Base-by-base conservation (phyloP, 2,113 vertebrate genomes). In the Amazona vittata region DNA sequence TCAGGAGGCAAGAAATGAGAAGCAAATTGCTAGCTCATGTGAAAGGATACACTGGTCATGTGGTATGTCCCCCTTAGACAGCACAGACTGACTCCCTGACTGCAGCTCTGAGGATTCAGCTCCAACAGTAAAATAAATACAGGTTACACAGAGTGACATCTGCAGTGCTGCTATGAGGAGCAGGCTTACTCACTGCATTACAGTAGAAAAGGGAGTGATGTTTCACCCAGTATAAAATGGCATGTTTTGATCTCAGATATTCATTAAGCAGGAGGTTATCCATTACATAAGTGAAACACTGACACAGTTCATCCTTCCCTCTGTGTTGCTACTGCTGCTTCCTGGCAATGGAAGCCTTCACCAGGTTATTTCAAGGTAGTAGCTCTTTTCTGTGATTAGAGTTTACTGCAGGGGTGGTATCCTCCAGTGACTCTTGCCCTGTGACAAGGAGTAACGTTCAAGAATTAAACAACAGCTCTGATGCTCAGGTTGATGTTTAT, bases 401-500 rank as follows among this genome's bases (percentile, higher is more conserved):
- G 76, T 35, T 79, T 62, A n/a, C 91, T 87, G 52, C 57, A 76
- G 57, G 33, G 62, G 39, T 49, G 35, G 60, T 53, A 44, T 26
- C 65, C 80, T 73, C 44, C 86, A 87, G 77, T 53, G 83, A 14
- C 18, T 39, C 63, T 57, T 82, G 80, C 46, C 77, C 37, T 74
- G 53, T 74, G 84, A 94, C 74, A 87, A 80, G 46, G 15, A 76
- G 52, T 25, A 81, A 44, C 63, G 52, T 43, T 83, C 77, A 70
- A 76, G 49, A 95, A 76, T 64, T 94, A 82, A 92, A 76, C n/a
- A 89, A 46, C 83, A 35, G n/a, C 33, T 90, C 50, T 83, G 74
- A 83, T 76, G 65, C 47, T 65, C 73, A 89, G 50, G 80, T 62
- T 81, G 82, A 46, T 86, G 71, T 79, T 93, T 82, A 49, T 9